Evolutionary conservation across 2,888 invertebrate genomes (phyloP).

Genomic region (Drosophila mercatorum): DNA sequence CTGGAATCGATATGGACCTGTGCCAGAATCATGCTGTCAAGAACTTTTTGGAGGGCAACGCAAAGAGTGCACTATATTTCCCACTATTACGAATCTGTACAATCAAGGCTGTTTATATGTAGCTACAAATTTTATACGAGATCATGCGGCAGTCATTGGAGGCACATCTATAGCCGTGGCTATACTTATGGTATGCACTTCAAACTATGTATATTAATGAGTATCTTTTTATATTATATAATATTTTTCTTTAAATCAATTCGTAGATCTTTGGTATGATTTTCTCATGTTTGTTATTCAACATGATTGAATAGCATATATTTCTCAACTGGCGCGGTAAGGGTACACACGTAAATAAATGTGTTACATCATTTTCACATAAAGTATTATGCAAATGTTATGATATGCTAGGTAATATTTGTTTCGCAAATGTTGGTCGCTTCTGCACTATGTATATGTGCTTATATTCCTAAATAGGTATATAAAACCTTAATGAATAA

Average conservation of each 20-base stretch:
- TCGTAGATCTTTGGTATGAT: constrained; percentile 93
- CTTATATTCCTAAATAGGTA: too few relatives aligned
- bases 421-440: constrained; percentile 22
- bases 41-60: constrained; percentile 86
- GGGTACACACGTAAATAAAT: constrained; percentile 43
- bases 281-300: constrained; percentile 93
- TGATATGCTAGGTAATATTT: constrained; percentile 17
- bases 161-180: constrained; percentile 93
- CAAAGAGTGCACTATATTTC: constrained; percentile 83
- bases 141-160: constrained; percentile 92
- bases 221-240: not conserved
- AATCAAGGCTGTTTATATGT: constrained; percentile 91
- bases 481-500: too few relatives aligned
- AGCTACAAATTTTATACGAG: constrained; percentile 89
- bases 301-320: constrained; percentile 90
- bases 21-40: constrained; percentile 92
- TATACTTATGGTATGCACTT: constrained; percentile 90
- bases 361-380: constrained; percentile 37
- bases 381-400: constrained; percentile 68
- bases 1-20: constrained; percentile 90
- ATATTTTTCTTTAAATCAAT: constrained; percentile 1
- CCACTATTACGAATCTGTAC: constrained; percentile 85
- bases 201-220: not conserved
- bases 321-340: constrained; percentile 4
- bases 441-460: constrained; percentile 48